Evolutionary conservation across 1,140 invertebrate genomes (phyloP).

Genomic region (Oryctes rhinoceros): DNA sequence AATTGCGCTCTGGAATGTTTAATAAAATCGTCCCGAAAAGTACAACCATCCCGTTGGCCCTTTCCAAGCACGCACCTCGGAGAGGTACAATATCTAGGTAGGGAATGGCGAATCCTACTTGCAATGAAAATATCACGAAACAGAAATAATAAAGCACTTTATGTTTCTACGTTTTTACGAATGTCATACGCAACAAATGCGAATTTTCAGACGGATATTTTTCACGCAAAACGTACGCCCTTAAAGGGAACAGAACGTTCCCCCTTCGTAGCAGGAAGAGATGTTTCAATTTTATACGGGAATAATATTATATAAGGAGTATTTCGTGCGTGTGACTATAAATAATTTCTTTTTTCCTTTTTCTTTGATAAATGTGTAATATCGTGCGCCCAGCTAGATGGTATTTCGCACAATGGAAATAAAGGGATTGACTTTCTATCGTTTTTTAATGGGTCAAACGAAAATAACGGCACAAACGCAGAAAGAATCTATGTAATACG

Average conservation of each 20-base stretch:
- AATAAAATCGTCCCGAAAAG: neutral
- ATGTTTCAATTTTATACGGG: slow-evolving; percentile 19
- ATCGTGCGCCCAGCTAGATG: neutral
- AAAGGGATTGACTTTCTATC: too few relatives aligned
- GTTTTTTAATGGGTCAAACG: too few relatives aligned
- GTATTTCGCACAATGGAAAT: too few relatives aligned
- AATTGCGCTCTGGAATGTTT: neutral
- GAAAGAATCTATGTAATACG: too few relatives aligned
- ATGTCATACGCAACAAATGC: slow-evolving; percentile 14
- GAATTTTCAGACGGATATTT: slow-evolving; percentile 15
- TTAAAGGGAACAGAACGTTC: neutral
- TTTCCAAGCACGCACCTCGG: neutral
- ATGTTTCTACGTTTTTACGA: slow-evolving; percentile 1
- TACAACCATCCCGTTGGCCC: neutral
- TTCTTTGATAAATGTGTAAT: slow-evolving; percentile 11
- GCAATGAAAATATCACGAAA: slow-evolving; percentile 18
- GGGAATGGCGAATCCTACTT: neutral
- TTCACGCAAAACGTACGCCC: neutral
- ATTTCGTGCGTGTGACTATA: slow-evolving; percentile 18
- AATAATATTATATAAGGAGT: slow-evolving; percentile 19
- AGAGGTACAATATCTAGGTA: neutral
- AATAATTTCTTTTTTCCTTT: slow-evolving; percentile 16
- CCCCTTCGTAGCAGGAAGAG: neutral
- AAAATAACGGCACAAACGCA: too few relatives aligned
- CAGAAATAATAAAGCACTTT: slow-evolving; percentile 17